Base-by-base conservation (phyloP, 2,888 invertebrate genomes). In the Trichopoda pennipes region DNA sequence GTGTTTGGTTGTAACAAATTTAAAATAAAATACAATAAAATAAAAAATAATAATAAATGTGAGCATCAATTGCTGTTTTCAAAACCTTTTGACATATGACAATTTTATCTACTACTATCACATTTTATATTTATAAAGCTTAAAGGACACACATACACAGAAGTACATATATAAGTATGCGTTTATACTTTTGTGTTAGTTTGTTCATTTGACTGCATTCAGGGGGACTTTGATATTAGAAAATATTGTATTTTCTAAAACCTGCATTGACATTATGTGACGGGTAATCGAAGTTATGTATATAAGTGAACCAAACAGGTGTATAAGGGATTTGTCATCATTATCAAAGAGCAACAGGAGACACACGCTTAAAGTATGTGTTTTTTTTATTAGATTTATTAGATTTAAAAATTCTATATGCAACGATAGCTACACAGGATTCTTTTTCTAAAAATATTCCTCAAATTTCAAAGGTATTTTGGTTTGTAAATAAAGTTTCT, bases 1-100 rank as follows among this genome's bases (percentile, higher is more conserved):
- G n/a, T 51, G 16, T 44, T 21, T 58, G 21, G 17, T 64, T 17
- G 21, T 28, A 28, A 44, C 42, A 63, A 23, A 28, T 61, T 61
- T 56, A 44, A 17, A 64, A 58, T 68, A 56, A 80, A 49, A 69
- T 51, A 69, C 61, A 38, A 28, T 28, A 4, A 28, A 28, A 28
- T 7, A 4, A 28, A 4, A 28, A 28, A 28, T 7, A 4, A 28
- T 4, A 28, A 28, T 28, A 60, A 74, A 74, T 68, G 38, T 69
- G 73, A 74, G 12, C 64, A 78, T 58, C 70, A 56, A 49, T 19
- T 58, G 28, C 55, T 63, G 55, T 23, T 69, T 68, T 56, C 44
- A 51, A 69, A 80, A 63, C 56, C 61, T 56, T 80, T 63, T 80
- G 68, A 69, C 80, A 68, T 69, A 49, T 80, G 74, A 79, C 72